A percentile compares a stretch with the other conserved stretches of the same genome.
phyloP scores from a whole-genome alignment of 2,888 invertebrate species.

The Phyllotreta cruciferae region DNA sequence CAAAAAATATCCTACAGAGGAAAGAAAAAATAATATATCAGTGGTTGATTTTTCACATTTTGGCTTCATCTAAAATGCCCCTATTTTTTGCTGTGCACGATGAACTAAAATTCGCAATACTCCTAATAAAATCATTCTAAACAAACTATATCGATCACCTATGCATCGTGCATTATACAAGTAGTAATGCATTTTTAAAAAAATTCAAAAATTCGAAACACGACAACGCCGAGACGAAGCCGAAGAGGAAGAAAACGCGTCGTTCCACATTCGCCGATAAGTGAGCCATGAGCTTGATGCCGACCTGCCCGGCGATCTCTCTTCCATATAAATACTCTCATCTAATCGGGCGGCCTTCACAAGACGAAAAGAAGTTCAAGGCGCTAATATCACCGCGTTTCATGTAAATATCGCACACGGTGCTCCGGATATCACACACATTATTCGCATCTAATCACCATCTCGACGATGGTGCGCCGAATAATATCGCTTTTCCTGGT shows the following conservation, averaged over 20 bases:
- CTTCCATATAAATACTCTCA: constrained; percentile 56
- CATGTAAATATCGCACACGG: constrained; percentile 24
- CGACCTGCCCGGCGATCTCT: constrained; percentile 52
- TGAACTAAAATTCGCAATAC: no score
- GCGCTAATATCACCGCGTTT: constrained; percentile 44
- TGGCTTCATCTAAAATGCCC: no score
- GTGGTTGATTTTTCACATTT: no score
- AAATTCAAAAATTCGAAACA: not conserved
- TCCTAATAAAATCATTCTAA: no score
- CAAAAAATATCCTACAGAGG: no score
- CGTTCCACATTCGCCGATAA: constrained; percentile 55
- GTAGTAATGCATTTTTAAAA: not conserved
- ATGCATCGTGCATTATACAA: not conserved
- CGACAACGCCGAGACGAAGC: not conserved
- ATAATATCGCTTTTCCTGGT: constrained; percentile 29
- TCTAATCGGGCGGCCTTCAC: constrained; percentile 52
- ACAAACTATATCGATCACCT: no score
- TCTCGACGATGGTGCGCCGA: constrained; percentile 37
- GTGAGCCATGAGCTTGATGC: constrained; percentile 52
- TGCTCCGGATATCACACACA: not conserved
- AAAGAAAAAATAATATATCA: no score
- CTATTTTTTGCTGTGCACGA: no score
- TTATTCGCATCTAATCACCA: no score
- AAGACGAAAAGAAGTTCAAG: constrained; percentile 55
- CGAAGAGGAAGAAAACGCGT: constrained; percentile 43